Evolutionary conservation across 2,888 invertebrate genomes (phyloP).

Genomic region (Xestia c-nigrum): DNA sequence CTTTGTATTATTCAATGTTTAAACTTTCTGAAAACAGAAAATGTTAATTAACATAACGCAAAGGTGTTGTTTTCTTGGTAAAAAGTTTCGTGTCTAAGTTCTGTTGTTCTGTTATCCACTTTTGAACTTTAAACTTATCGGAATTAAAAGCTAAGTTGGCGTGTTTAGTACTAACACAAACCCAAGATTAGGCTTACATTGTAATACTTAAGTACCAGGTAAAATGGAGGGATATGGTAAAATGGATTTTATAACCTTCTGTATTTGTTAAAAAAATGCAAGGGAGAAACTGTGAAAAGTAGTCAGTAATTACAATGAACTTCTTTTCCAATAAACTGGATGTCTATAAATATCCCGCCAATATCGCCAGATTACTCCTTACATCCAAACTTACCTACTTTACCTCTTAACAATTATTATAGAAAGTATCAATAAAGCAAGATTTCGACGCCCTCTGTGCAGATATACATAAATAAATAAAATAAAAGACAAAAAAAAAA

Average conservation of each 20-base stretch:
- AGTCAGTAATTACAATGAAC: too few relatives aligned
- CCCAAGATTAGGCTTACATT: not conserved
- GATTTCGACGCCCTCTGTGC: not conserved
- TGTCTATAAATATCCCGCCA: too few relatives aligned
- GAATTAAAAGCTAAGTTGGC: constrained; percentile 26
- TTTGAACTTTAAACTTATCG: constrained; percentile 7
- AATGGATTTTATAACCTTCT: too few relatives aligned
- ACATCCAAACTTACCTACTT: too few relatives aligned
- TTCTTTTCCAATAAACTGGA: too few relatives aligned
- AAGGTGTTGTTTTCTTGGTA: constrained; percentile 18
- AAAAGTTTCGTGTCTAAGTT: constrained; percentile 7
- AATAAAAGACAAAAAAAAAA: too few relatives aligned
- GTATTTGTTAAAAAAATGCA: too few relatives aligned
- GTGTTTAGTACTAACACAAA: constrained; percentile 11
- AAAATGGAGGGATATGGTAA: not conserved
- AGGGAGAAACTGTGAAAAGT: too few relatives aligned
- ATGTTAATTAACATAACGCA: constrained; percentile 15
- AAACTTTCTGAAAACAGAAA: constrained; percentile 1
- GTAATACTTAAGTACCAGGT: not conserved
- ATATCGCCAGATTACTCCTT: too few relatives aligned
- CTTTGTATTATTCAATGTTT: not conserved
- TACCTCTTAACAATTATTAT: too few relatives aligned
- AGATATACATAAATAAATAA: too few relatives aligned
- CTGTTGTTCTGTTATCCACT: not conserved
- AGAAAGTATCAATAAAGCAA: too few relatives aligned